Evolutionary conservation across 2,113 vertebrate species (phyloP), one percentile per base, ranked within the genome.

Genomic region (Alouatta palliata): DNA sequence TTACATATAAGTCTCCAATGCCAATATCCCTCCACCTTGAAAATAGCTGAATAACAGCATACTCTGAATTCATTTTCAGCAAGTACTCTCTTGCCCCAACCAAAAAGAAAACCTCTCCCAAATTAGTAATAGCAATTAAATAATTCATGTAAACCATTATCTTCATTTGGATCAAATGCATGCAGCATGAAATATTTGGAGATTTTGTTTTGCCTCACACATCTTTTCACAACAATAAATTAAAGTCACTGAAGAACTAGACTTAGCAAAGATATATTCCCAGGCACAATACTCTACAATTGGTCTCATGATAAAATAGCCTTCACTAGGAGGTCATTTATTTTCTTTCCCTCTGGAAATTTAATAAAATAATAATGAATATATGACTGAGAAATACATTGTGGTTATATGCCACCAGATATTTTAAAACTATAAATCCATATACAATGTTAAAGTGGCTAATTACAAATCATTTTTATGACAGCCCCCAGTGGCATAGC

Each of bases 371-470:
- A 81, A 90, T 84, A 87, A 92, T 90, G 43, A 83, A 58, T 86
- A 79, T 68, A 88, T 87, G 95, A 84, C n/a, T 76, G 47, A 93
- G 96, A 97, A 92, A 61, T 85, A 35, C 23, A 91, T 83, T 93
- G 76, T 71, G 54, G 17, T 52, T 88, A 43, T 40, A 94, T 79
- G 21, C 21, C 58, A 97, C 45, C 27, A 93, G 35, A 47, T 19
- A 80, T 87, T 97, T 96, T 58, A 91, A 79, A 96, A 95, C 90
- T 66, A 86, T 87, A 87, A 77, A 47, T 87, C 70, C 12, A 90
- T 37, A 43, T 20, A 77, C 21, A 87, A 86, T 93, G 84, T 84
- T 75, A 58, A 17, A 94, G 25, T 87, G 37, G 85, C 23, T 45
- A 91, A 66, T 85, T 88, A 76, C 7, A 84, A 85, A 90, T 95